phyloP scores from a whole-genome alignment of 2,888 invertebrate genomes.

The Mechanitis messenoides region DNA sequence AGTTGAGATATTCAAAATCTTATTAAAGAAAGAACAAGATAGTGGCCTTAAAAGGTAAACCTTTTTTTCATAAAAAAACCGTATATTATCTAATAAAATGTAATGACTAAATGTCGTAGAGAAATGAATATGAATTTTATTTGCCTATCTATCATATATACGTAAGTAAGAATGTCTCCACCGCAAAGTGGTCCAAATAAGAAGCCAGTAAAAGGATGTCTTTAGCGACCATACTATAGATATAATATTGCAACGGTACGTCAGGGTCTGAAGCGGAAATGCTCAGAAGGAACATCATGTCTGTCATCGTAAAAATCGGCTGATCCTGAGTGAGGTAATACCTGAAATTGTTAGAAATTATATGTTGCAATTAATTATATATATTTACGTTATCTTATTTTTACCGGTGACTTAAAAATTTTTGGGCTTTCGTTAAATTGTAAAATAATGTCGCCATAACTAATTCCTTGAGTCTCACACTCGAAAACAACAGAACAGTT shows the following conservation, averaged over 20 bases:
- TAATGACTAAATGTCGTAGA: no score
- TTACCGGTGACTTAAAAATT: conserved; percentile 36
- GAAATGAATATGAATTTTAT: no score
- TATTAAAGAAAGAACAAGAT: no score
- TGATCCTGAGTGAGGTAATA: conserved; percentile 41
- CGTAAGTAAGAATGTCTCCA: conserved; percentile 49
- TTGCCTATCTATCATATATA: conserved; percentile 35
- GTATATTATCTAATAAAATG: no score
- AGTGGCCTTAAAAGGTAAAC: no score
- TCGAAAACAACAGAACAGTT: conserved; percentile 42
- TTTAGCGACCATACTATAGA: conserved; percentile 42
- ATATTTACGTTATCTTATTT: not conserved
- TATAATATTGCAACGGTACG: conserved; percentile 43
- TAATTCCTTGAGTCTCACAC: conserved; percentile 40
- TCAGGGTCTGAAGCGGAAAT: conserved; percentile 39
- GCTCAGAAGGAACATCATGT: conserved; percentile 46
- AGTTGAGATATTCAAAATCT: no score
- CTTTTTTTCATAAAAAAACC: no score
- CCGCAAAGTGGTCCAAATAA: conserved; percentile 41
- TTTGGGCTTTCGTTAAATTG: conserved; percentile 41
- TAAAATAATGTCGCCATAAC: conserved; percentile 45
- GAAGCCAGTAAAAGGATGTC: conserved; percentile 41
- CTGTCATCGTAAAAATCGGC: conserved; percentile 41
- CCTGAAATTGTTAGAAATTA: conserved; percentile 32
- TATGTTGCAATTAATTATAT: not conserved